These are phyloP conservation scores for Micromesistius poutassou DNA, from an alignment of 2,797 vertebrate species.

Conservation along the genomic window DNA sequence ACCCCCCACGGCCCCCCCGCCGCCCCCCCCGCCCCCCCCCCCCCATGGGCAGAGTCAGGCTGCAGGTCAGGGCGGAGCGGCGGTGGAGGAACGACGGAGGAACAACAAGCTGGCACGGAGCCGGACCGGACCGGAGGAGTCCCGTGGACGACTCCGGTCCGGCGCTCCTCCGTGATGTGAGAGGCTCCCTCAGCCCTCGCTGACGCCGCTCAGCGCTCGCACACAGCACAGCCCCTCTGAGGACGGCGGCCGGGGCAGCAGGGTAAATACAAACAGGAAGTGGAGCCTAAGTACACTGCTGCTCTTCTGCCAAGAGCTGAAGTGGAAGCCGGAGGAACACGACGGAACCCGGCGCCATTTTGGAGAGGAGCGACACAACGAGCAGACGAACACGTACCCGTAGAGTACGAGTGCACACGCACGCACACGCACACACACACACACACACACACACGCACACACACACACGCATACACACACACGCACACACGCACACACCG, in stretches of 20 bases:
- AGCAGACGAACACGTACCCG: conserved; percentile 33
- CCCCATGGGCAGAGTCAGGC: conserved; percentile 64
- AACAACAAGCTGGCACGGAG: conserved; percentile 64
- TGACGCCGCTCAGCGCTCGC: conserved; percentile 32
- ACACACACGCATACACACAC: too few species aligned
- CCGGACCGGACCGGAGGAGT: conserved; percentile 30
- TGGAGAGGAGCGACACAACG: conserved; percentile 42
- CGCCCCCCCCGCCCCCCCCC: too few species aligned
- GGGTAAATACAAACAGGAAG: conserved; percentile 75
- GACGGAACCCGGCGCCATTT: conserved; percentile 36
- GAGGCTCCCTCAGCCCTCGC: conserved; percentile 25
- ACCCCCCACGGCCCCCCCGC: too few species aligned
- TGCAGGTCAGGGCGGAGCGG: conserved; percentile 56
- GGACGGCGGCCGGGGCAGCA: conserved; percentile 37
- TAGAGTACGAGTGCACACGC: too few species aligned
- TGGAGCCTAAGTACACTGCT: conserved; percentile 57
- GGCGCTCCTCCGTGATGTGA: too few species aligned
- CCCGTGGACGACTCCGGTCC: too few species aligned
- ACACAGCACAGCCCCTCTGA: conserved; percentile 33
- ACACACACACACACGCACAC: too few species aligned
- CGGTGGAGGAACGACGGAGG: conserved; percentile 43
- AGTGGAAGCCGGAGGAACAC: conserved; percentile 48
- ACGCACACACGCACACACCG: too few species aligned
- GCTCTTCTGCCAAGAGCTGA: conserved; percentile 56
- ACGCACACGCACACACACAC: too few species aligned